These are phyloP conservation scores for Lophochroa leadbeateri DNA, from an alignment of 2,113 vertebrate species.

Conservation along the genomic window DNA sequence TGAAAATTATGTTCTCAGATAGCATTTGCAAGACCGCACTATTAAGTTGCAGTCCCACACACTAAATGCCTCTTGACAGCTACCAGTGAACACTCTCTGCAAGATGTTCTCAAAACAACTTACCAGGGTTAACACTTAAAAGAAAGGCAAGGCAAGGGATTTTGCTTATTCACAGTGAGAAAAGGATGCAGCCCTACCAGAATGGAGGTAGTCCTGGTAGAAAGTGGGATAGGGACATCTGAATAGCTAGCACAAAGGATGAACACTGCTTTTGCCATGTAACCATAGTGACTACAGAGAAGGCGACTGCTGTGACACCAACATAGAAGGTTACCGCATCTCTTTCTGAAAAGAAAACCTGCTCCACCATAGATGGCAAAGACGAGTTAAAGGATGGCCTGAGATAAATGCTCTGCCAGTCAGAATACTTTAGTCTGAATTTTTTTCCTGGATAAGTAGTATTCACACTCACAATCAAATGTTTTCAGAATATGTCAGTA, in stretches of 20 bases:
- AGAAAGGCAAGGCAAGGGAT: accelerated
- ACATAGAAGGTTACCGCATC: background rate
- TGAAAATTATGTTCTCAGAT: background rate
- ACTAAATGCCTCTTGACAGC: background rate
- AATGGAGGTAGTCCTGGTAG: background rate
- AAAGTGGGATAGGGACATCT: background rate
- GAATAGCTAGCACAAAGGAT: background rate
- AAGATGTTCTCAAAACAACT: background rate
- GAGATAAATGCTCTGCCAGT: background rate
- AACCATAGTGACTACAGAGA: background rate
- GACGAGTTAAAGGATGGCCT: background rate
- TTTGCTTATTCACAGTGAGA: background rate
- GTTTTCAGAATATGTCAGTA: background rate
- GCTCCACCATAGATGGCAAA: background rate
- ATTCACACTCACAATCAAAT: background rate
- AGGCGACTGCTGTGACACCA: background rate
- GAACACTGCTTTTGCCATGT: background rate
- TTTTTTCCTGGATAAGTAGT: background rate
- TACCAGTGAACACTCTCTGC: accelerated
- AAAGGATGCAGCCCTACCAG: background rate
- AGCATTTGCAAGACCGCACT: background rate
- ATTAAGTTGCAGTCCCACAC: accelerated
- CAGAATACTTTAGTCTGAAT: background rate
- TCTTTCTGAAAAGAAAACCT: background rate
- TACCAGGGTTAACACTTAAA: background rate